Base-by-base conservation (phyloP, 2,888 invertebrate genomes). In the Venusia cambrica region DNA sequence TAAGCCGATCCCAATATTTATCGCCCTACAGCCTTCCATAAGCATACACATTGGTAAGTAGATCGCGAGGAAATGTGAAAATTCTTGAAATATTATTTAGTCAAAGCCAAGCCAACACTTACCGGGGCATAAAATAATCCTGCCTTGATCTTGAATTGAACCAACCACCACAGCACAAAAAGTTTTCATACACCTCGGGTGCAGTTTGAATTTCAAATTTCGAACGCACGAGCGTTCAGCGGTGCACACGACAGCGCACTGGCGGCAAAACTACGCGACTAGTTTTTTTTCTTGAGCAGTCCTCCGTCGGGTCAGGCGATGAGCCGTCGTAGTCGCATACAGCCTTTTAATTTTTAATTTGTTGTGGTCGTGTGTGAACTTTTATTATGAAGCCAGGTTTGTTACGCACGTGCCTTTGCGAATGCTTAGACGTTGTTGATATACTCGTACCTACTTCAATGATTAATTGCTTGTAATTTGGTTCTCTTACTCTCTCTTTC, bases 311-410 rank as follows among this genome's bases (percentile, higher is more conserved):
- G 52, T 51, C 49, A 42, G 51, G 50, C 52, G 49, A 48, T 61
- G 67, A 35, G 38, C 24, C 57, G 65, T 54, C 62, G 67, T 58
- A 57, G 65, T 54, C 62, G 67, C 58, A 57, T 68, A 62, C 60
- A 54, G 56, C 57, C 57, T 65, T 61, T 60, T 62, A 66, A 59
- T 68, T 71, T 68, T 69, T 63, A 55, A 55, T 63, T 51, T 63
- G 22, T 61, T 53, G 50, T 55, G 57, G 50, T 44, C 48, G 62
- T 64, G 62, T 61, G 59, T 63, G 66, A 57, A 62, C 58, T 59
- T 51, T 49, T 54, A 49, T 62, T 51, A 72, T 68, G 70, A 59
- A 51, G 50, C 22, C 65, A 74, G 74, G 79, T 79, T 57, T 41
- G 76, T 73, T 48, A 48, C 24, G 27, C 35, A 22, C 22, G 14